A percentile compares a stretch with the other conserved stretches of the same genome.
Conservation (phyloP, 2,797 vertebrate genomes). For the Anguilla anguilla region DNA sequence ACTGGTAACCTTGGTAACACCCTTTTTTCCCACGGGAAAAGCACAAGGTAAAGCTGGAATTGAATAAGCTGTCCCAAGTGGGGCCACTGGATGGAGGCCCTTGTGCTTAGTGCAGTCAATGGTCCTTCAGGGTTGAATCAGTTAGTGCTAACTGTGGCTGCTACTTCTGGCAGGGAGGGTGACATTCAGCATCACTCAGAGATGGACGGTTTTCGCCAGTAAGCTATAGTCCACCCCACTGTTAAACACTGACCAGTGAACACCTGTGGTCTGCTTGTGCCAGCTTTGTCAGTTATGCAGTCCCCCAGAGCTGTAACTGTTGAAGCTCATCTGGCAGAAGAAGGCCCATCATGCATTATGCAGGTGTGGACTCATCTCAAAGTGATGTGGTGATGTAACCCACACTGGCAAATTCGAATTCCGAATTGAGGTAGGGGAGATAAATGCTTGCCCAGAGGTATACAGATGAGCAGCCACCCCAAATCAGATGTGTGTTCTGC, state of each 20-base stretch:
- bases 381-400: too few species aligned
- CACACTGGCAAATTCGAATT: background rate
- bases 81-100: background rate
- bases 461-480: background rate
- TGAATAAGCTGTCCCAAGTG: background rate
- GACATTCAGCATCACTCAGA: background rate
- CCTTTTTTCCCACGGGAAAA: background rate
- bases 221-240: background rate
- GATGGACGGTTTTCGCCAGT: background rate
- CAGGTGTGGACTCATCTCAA: too few species aligned
- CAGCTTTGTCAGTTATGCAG: too few species aligned
- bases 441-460: background rate
- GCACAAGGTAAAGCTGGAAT: background rate
- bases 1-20: conserved; percentile 50
- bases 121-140: background rate
- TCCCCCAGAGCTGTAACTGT: too few species aligned
- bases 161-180: too few species aligned
- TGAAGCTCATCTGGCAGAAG: too few species aligned
- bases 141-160: too few species aligned
- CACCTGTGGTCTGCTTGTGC: too few species aligned
- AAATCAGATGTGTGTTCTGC: background rate
- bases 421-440: background rate
- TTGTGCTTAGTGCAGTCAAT: background rate
- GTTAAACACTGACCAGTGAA: background rate
- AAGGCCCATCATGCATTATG: too few species aligned